Evolutionary conservation across 2,113 vertebrate species (phyloP).

Genomic region (Podiceps cristatus): DNA sequence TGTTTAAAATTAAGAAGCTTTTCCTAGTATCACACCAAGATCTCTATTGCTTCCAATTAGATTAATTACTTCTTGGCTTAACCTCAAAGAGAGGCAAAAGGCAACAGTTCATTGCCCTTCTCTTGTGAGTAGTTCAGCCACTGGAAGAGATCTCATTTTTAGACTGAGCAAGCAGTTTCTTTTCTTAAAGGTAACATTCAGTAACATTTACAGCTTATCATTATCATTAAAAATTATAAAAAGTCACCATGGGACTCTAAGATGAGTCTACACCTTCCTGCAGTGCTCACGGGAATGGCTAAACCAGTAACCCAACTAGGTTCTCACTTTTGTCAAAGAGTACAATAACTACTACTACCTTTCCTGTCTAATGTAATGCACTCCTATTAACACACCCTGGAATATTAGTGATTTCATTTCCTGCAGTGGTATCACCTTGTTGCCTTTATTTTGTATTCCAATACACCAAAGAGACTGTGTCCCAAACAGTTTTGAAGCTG

Average conservation of each 20-base stretch:
- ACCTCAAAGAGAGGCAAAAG: neutral
- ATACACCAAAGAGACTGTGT: neutral
- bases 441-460: neutral
- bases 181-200: neutral
- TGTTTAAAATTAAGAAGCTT: neutral
- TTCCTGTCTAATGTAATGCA: accelerated
- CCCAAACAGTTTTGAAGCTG: neutral
- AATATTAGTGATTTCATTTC: neutral
- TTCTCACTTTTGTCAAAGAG: neutral
- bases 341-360: neutral
- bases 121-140: neutral
- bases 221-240: neutral
- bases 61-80: conserved; percentile 23
- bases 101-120: neutral
- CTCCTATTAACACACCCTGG: neutral
- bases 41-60: neutral
- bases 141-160: neutral
- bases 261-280: neutral
- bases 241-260: neutral
- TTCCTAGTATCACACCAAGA: neutral
- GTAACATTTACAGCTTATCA: neutral
- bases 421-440: neutral
- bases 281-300: neutral
- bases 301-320: neutral
- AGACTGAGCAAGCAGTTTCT: neutral